These are phyloP conservation scores for Malacoctenus gilli DNA, from an alignment of 2,797 vertebrate species.

Conservation along the genomic window DNA sequence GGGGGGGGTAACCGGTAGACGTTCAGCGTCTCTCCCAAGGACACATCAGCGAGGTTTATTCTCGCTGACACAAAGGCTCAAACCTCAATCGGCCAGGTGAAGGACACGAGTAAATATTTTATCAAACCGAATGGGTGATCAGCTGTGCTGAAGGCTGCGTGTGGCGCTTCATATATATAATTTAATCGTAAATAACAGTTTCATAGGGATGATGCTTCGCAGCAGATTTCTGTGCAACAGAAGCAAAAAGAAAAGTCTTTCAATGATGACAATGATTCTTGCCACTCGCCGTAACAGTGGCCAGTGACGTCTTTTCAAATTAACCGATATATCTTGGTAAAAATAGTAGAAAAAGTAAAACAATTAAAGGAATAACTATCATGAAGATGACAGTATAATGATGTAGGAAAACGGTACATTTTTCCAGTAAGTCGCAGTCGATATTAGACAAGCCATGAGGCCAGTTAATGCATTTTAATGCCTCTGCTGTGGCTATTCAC, in stretches of 20 bases:
- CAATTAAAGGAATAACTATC: no score
- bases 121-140: constrained; percentile 7
- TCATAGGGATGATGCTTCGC: neutral
- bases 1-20: constrained; percentile 8
- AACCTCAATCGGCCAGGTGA: constrained; percentile 8
- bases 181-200: neutral
- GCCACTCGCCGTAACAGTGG: neutral
- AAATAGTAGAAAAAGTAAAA: neutral
- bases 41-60: constrained; percentile 27
- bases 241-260: neutral
- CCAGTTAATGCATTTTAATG: no score
- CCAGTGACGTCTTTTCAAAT: neutral
- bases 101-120: constrained; percentile 12
- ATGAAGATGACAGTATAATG: neutral
- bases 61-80: constrained; percentile 19
- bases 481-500: no score
- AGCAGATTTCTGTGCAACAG: no score
- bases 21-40: constrained; percentile 33
- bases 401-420: no score
- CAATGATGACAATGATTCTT: constrained; percentile 2
- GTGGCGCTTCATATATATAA: neutral
- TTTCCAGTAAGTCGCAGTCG: no score
- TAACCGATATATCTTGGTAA: neutral
- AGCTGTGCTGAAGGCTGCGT: neutral
- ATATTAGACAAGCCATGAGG: no score